Conservation (phyloP, 2,888 invertebrate genomes). For the Celastrina argiolus region DNA sequence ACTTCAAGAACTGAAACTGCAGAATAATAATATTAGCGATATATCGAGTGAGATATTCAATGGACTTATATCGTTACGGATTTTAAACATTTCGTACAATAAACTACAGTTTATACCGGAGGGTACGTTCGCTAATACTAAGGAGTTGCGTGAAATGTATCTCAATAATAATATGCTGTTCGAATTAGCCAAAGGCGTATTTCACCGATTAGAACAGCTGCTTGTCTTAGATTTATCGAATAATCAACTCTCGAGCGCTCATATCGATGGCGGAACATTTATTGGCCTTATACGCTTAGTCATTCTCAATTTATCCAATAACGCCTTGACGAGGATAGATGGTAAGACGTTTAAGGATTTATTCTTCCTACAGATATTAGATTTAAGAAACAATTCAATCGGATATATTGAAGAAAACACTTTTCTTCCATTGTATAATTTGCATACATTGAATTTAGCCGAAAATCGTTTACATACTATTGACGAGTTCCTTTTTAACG, state of each 20-base stretch:
- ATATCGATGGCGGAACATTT: constrained; percentile 91
- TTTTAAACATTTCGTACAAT: constrained; percentile 92
- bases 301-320: constrained; percentile 91
- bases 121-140: constrained; percentile 87
- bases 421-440: constrained; percentile 91
- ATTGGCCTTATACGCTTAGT: constrained; percentile 90
- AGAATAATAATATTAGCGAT: constrained; percentile 89
- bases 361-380: constrained; percentile 90
- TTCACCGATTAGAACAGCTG: constrained; percentile 91
- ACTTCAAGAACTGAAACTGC: constrained; percentile 86
- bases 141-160: constrained; percentile 90
- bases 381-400: constrained; percentile 91
- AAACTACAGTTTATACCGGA: constrained; percentile 88
- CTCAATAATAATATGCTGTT: constrained; percentile 91
- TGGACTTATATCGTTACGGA: constrained; percentile 86
- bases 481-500: constrained; percentile 89
- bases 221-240: constrained; percentile 90
- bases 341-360: constrained; percentile 91
- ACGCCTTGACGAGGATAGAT: constrained; percentile 89
- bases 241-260: constrained; percentile 90
- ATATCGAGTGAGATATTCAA: constrained; percentile 88
- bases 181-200: constrained; percentile 88
- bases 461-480: constrained; percentile 91
- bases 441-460: constrained; percentile 92
- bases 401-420: constrained; percentile 92